Conservation (phyloP, 2,797 vertebrate species). For the Gambusia yucatana region DNA sequence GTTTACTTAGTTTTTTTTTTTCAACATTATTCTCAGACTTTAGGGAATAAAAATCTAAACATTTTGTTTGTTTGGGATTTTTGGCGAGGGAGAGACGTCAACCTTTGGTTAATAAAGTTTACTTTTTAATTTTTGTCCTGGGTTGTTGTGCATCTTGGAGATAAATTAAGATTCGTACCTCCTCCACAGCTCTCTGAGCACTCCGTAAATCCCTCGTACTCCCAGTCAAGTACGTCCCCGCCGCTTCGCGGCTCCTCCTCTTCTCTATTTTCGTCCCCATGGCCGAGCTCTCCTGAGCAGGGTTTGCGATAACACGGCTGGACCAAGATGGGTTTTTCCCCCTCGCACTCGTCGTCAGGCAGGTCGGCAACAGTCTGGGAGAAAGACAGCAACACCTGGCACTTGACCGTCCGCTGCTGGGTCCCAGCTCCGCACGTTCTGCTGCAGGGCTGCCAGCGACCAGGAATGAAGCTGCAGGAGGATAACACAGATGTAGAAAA, state of each 20-base stretch:
- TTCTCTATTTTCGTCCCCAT: slow-evolving; percentile 63
- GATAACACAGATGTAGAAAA: slow-evolving; percentile 12
- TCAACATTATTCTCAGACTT: background rate
- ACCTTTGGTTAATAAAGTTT: background rate
- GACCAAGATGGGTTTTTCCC: slow-evolving; percentile 83
- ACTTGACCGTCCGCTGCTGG: slow-evolving; percentile 87
- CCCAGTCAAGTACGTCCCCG: slow-evolving; percentile 93
- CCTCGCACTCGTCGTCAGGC: slow-evolving; percentile 92
- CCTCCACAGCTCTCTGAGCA: slow-evolving; percentile 94
- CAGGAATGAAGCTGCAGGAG: slow-evolving; percentile 88
- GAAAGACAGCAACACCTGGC: slow-evolving; percentile 94
- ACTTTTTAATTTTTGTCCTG: background rate
- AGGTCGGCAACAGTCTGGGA: slow-evolving; percentile 93
- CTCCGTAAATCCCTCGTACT: slow-evolving; percentile 93
- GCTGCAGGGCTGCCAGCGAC: slow-evolving; percentile 91
- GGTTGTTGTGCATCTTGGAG: background rate
- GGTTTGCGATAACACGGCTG: slow-evolving; percentile 88
- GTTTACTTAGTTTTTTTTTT: background rate
- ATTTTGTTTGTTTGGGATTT: background rate
- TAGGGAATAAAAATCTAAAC: background rate
- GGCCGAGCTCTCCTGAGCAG: slow-evolving; percentile 78
- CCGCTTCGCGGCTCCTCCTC: slow-evolving; percentile 65
- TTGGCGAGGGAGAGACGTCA: background rate
- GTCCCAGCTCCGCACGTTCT: slow-evolving; percentile 90
- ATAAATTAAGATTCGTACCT: slow-evolving; percentile 80